These are phyloP conservation scores for Acanthosoma haemorrhoidale DNA, from an alignment of 2,888 invertebrate species.

Conservation along the genomic window DNA sequence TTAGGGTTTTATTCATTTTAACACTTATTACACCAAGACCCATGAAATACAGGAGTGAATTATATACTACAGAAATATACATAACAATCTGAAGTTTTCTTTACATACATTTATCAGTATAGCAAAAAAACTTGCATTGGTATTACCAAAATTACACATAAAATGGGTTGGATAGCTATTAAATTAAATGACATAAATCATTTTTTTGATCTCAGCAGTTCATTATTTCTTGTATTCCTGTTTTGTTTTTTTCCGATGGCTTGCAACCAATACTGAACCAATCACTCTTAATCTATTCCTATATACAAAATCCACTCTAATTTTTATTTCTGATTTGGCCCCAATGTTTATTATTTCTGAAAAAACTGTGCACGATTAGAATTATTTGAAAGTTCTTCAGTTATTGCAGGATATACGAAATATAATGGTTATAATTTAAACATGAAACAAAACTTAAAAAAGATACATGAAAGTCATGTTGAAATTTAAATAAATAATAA, in stretches of 20 bases:
- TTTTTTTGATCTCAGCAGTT: too few relatives aligned
- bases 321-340: constrained; percentile 11
- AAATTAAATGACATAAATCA: too few relatives aligned
- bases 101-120: neutral
- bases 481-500: too few relatives aligned
- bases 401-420: too few relatives aligned
- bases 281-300: neutral
- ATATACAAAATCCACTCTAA: constrained; percentile 2
- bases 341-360: neutral
- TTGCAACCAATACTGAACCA: neutral
- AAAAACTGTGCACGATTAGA: neutral
- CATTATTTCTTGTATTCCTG: too few relatives aligned
- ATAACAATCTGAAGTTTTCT: neutral
- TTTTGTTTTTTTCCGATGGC: neutral
- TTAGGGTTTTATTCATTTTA: too few relatives aligned
- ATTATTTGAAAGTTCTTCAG: too few relatives aligned
- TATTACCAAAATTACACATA: neutral
- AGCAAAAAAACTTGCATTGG: neutral
- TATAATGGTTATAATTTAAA: too few relatives aligned
- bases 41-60: neutral
- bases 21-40: too few relatives aligned
- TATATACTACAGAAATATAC: neutral
- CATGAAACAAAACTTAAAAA: too few relatives aligned
- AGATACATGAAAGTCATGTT: too few relatives aligned
- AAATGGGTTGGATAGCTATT: neutral